Evolutionary conservation across 2,888 invertebrate species (phyloP).

Genomic region (Drosophila falleni): DNA sequence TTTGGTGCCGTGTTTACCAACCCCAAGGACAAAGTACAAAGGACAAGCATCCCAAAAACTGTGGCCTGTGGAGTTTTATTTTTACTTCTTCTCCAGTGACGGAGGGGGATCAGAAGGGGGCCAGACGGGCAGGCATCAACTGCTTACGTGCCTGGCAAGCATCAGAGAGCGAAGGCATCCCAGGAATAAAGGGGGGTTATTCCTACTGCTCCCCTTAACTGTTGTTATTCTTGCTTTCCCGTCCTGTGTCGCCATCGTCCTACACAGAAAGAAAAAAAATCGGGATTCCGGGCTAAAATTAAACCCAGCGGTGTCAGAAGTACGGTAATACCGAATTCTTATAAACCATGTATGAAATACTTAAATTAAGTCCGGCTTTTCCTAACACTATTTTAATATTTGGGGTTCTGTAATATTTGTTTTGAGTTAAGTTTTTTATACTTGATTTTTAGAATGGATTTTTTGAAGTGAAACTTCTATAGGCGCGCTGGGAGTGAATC

Average conservation of each 20-base stretch:
- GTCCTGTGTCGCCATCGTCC: slow-evolving; percentile 51
- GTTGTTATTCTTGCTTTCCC: slow-evolving; percentile 48
- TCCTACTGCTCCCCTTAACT: slow-evolving; percentile 12
- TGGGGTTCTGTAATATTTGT: no score
- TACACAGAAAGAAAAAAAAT: no score
- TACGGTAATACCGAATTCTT: no score
- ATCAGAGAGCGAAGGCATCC: slow-evolving; percentile 31
- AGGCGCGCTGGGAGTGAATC: no score
- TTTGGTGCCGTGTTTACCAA: slow-evolving; percentile 80
- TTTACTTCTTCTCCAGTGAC: slow-evolving; percentile 34
- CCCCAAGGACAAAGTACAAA: slow-evolving; percentile 70
- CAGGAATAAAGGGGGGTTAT: neutral
- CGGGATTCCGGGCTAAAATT: no score
- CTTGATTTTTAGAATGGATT: no score
- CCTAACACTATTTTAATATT: no score
- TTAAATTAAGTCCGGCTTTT: no score
- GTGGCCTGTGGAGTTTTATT: slow-evolving; percentile 55
- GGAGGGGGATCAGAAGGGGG: neutral
- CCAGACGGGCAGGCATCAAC: slow-evolving; percentile 50
- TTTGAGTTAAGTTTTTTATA: no score
- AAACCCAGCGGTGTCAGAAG: no score
- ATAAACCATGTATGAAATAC: no score
- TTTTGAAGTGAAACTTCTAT: no score
- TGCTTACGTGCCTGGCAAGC: slow-evolving; percentile 74
- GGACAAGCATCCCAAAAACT: slow-evolving; percentile 55